Evolutionary conservation across 37 sponge, comb jelly and placozoan species (phyloP).

Genomic region (Sycon ciliatum): DNA sequence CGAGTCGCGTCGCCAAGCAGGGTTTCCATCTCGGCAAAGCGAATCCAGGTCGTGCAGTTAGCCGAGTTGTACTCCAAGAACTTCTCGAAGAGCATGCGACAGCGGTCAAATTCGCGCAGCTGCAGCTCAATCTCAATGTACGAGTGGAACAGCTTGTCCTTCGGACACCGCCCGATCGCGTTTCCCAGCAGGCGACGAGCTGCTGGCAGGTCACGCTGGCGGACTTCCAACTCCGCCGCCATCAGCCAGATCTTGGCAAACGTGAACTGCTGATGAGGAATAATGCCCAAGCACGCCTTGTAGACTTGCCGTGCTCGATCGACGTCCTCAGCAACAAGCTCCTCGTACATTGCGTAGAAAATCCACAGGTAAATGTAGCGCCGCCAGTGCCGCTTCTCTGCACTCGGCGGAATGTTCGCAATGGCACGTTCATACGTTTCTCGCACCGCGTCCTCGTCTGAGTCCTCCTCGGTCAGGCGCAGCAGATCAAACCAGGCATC

Average conservation of each 20-base stretch:
- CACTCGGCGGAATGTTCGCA: constrained; percentile 75
- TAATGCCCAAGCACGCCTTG: constrained; percentile 65
- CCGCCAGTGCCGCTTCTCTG: constrained; percentile 82
- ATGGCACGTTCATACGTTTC: constrained; percentile 97
- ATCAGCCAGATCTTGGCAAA: constrained; percentile 97
- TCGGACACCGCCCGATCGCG: constrained; percentile 92
- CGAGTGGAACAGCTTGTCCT: constrained; percentile 80
- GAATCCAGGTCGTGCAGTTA: constrained; percentile 86
- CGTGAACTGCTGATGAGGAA: constrained; percentile 87
- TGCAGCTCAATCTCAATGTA: constrained; percentile 97
- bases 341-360: constrained; percentile 94
- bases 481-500: constrained; percentile 98
- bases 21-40: constrained; percentile 11
- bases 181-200: constrained; percentile 84
- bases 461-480: constrained; percentile 77
- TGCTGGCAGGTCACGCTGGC: constrained; percentile 72
- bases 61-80: constrained; percentile 72
- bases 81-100: constrained; percentile 95
- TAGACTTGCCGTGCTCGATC: constrained; percentile 84
- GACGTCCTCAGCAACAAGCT: constrained; percentile 56
- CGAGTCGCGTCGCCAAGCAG: constrained; percentile 66
- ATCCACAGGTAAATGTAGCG: constrained; percentile 97
- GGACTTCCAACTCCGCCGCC: constrained; percentile 89
- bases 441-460: constrained; percentile 50
- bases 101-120: constrained; percentile 90